A percentile compares a stretch with the other conserved stretches of the same genome.
These are phyloP conservation scores for Chaetops frenatus DNA, from an alignment of 2,113 vertebrate species.

Conservation along the genomic window DNA sequence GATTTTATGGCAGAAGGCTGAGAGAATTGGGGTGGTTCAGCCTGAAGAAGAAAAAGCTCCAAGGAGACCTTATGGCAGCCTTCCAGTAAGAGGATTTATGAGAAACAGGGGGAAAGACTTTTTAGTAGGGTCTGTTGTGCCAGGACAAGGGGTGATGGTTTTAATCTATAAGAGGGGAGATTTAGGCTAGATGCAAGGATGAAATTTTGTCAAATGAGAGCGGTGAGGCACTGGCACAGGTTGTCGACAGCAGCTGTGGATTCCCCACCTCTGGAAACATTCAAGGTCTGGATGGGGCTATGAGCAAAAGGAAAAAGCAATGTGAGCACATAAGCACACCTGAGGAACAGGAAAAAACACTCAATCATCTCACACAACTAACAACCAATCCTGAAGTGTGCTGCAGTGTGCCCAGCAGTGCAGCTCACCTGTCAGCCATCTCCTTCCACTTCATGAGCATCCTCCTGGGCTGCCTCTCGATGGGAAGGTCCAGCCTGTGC, in stretches of 20 bases:
- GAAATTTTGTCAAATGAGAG: background rate
- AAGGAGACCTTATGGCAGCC: background rate
- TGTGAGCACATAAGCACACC: background rate
- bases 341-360: background rate
- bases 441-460: conserved; percentile 97
- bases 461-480: conserved; percentile 81
- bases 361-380: background rate
- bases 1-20: background rate
- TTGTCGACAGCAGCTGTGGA: background rate
- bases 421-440: conserved; percentile 90
- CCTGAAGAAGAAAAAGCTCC: background rate
- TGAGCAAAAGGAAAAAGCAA: background rate
- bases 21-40: background rate
- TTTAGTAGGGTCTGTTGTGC: background rate
- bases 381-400: rapidly evolving
- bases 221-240: background rate
- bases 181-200: background rate
- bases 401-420: background rate
- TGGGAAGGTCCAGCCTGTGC: conserved; percentile 85
- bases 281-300: background rate
- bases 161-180: background rate
- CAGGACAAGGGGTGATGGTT: background rate
- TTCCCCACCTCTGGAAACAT: background rate
- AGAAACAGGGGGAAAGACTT: background rate
- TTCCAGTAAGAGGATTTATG: background rate